phyloP scores from a whole-genome alignment of 2,113 vertebrate species.

The Channa maculata region DNA sequence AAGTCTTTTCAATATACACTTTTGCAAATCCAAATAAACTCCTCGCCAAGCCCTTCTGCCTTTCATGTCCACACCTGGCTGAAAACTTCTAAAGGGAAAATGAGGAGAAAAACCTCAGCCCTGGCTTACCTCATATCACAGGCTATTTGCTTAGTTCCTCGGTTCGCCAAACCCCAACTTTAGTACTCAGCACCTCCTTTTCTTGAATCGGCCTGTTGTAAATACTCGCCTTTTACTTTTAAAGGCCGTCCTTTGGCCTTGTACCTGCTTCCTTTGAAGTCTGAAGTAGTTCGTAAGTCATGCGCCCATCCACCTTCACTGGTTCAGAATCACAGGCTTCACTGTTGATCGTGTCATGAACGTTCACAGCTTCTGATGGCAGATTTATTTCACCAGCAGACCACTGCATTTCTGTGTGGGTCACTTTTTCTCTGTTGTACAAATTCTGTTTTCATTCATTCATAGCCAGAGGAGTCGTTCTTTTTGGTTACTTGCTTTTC shows the following conservation, averaged over 20 bases:
- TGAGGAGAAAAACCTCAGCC: slow-evolving; percentile 21
- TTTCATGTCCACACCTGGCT: slow-evolving; percentile 85
- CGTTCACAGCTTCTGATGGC: background rate
- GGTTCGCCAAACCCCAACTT: slow-evolving; percentile 60
- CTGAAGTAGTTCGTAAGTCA: slow-evolving; percentile 32
- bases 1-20: slow-evolving; percentile 73
- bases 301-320: slow-evolving; percentile 3
- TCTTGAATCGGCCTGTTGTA: slow-evolving; percentile 58
- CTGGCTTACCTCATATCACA: slow-evolving; percentile 75
- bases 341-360: slow-evolving; percentile 6
- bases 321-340: slow-evolving; percentile 15
- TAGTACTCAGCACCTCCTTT: slow-evolving; percentile 51
- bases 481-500: background rate
- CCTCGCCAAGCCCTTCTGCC: slow-evolving; percentile 58
- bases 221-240: slow-evolving; percentile 46
- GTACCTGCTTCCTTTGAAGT: slow-evolving; percentile 48
- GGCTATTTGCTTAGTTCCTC: slow-evolving; percentile 73
- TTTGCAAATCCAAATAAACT: slow-evolving; percentile 81
- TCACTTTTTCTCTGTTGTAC: background rate
- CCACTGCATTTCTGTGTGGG: background rate
- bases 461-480: background rate
- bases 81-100: slow-evolving; percentile 69
- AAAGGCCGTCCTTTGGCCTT: slow-evolving; percentile 37
- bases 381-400: slow-evolving; percentile 4
- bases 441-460: background rate